phyloP scores from a whole-genome alignment of 2,113 vertebrate species.

The Tyto alba region DNA sequence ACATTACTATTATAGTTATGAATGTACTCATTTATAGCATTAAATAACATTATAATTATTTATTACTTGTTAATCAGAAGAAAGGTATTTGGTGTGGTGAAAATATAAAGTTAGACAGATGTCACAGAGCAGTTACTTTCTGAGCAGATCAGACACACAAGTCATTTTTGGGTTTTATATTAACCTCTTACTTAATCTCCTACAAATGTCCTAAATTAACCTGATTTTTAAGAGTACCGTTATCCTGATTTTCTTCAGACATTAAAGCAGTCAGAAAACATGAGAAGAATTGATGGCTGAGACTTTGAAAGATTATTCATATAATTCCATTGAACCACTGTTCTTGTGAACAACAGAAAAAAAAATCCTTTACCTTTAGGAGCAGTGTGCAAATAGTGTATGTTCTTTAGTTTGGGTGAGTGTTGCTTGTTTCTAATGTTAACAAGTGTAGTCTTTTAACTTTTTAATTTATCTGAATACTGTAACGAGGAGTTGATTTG shows the following conservation, averaged over 20 bases:
- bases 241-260: neutral
- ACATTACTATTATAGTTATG: neutral
- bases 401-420: neutral
- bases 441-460: neutral
- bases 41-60: neutral
- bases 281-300: neutral
- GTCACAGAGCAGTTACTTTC: neutral
- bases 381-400: neutral
- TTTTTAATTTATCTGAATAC: neutral
- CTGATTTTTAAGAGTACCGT: neutral
- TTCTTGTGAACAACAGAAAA: neutral
- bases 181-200: neutral
- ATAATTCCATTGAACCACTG: neutral
- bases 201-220: neutral
- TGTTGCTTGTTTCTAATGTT: neutral
- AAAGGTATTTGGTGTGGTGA: neutral
- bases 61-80: neutral
- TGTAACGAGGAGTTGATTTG: neutral
- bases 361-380: neutral
- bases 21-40: neutral
- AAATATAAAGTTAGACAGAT: neutral
- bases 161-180: neutral
- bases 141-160: neutral
- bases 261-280: neutral
- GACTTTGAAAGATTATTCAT: neutral